These are phyloP conservation scores for Alca torda DNA, from an alignment of 2,797 vertebrate genomes.

Conservation along the genomic window DNA sequence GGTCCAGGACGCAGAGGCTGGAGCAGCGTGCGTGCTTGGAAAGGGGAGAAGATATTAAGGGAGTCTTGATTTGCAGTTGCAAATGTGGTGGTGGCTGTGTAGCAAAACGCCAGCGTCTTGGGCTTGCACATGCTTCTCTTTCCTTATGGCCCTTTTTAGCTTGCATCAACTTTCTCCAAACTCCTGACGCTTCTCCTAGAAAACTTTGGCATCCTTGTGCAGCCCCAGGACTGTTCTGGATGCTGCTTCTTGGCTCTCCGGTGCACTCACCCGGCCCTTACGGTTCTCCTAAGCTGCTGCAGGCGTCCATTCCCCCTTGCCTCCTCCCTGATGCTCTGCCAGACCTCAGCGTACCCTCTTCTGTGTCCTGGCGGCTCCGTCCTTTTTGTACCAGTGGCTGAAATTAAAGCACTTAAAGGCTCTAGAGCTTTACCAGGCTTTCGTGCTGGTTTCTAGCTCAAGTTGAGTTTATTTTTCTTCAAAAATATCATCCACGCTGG, in stretches of 20 bases:
- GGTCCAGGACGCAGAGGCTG: not conserved
- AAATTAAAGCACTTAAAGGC: not conserved
- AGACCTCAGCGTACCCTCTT: not conserved
- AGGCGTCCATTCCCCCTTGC: not conserved
- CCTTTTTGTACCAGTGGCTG: not conserved
- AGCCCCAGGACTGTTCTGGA: not conserved
- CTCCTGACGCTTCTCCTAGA: not conserved
- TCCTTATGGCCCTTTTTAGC: not conserved
- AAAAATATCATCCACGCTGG: rapidly evolving
- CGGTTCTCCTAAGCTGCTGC: not conserved
- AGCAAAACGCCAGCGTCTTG: not conserved
- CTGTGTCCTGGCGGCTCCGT: rapidly evolving
- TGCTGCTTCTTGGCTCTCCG: not conserved
- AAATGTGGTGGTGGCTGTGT: not conserved
- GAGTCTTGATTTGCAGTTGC: not conserved
- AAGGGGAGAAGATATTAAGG: not conserved
- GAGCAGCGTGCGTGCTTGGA: not conserved
- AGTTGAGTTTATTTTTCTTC: not conserved
- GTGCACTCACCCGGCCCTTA: not conserved
- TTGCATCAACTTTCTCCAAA: not conserved
- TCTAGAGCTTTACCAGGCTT: not conserved
- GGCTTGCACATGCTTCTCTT: not conserved
- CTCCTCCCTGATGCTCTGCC: not conserved
- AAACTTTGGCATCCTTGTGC: not conserved
- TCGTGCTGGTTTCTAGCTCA: not conserved